Evolutionary conservation across 1,140 invertebrate species (phyloP), one percentile per base, ranked within the genome.

Genomic region (Hylaeus volcanicus): DNA sequence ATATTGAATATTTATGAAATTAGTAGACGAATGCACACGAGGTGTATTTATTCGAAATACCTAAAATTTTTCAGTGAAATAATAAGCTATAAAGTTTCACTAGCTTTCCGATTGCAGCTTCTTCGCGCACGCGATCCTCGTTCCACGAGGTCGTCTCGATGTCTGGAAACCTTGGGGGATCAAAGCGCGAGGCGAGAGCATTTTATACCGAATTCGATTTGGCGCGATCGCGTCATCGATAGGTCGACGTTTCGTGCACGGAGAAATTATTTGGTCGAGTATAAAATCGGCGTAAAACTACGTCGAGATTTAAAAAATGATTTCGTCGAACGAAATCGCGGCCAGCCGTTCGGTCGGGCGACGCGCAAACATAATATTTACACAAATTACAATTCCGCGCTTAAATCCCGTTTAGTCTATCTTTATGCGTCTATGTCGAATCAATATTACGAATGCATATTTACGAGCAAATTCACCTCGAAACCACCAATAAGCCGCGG

Each of bases 361-460:
- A 55, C 60, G 64, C 61, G 56, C 83, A 78, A 85, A 85, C 84
- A 86, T 86, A 86, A 86, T 86, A 85, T 85, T 85, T 85, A 71
- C 84, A 85, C 79, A 85, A 86, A 86, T 86, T 86, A 86, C 84
- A 84, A 68, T 85, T 79, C 79, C 84, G 55, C 74, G 84, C 63
- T 86, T 84, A 86, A 86, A 86, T 86, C 83, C 84, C 84, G 79
- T 86, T 86, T 86, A 85, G 84, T 86, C 84, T 86, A 86, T 86
- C 84, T 86, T 86, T 86, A 86, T 86, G 85, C 85, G 84, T 82
- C 85, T 86, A 86, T 83, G 85, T 86, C 84, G 84, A 86, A 86
- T 86, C 85, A 86, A 86, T 86, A 86, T 86, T 86, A 86, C 84
- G 68, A 72, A 85, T 86, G 77, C 84, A 86, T 86, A 86, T 86